Conservation (phyloP, 2,888 invertebrate genomes). For the Cataglyphis livida region DNA sequence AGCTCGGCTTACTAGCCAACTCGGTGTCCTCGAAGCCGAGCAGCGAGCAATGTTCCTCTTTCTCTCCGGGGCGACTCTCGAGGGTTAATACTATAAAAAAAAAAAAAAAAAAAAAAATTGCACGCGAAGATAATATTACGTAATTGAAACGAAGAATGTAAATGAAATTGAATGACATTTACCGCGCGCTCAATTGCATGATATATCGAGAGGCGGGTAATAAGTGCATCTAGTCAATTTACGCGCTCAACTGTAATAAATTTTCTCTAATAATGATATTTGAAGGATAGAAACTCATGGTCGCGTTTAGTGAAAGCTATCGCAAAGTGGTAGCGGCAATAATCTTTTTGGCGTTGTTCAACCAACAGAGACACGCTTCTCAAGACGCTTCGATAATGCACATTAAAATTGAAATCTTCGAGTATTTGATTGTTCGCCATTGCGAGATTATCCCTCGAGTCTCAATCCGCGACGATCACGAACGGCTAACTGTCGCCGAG, state of each 20-base stretch:
- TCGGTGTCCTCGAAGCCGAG: conserved; percentile 38
- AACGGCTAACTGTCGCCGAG: conserved; percentile 14
- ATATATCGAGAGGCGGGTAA: not conserved
- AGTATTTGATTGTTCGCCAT: not conserved
- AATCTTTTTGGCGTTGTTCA: not conserved
- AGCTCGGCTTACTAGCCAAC: conserved; percentile 37
- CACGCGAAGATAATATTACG: too few relatives aligned
- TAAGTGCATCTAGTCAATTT: not conserved
- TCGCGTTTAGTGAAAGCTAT: not conserved
- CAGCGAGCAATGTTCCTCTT: conserved; percentile 54
- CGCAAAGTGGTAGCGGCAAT: conserved; percentile 7
- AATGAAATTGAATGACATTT: not conserved
- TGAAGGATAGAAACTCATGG: conserved; percentile 3
- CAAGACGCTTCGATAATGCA: not conserved
- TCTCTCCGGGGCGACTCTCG: conserved; percentile 30
- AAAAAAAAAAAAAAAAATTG: too few relatives aligned
- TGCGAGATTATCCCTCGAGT: conserved; percentile 23
- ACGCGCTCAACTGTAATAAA: not conserved
- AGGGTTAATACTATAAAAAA: not conserved
- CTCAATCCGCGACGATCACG: not conserved
- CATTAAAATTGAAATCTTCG: not conserved
- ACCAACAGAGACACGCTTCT: not conserved
- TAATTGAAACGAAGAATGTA: not conserved
- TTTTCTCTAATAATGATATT: conserved; percentile 2
- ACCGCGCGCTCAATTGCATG: not conserved